Conservation (phyloP, 2,888 invertebrate genomes). For the Drosophila pseudotalamancana region DNA sequence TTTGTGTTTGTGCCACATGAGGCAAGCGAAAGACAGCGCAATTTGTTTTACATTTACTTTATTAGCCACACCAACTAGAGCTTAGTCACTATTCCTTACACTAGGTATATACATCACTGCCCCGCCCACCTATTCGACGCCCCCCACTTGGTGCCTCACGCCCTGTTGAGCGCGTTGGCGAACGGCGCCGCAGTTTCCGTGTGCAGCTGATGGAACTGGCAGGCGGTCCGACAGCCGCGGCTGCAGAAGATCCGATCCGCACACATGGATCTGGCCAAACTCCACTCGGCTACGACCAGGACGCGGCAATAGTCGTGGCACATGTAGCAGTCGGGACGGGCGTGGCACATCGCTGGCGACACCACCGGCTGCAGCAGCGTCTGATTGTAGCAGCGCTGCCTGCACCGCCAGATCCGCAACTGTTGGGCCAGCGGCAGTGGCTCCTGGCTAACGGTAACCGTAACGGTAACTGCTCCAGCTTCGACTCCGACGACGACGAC, state of each 20-base stretch:
- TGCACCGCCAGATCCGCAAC: slow-evolving; percentile 49
- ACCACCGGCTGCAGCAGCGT: slow-evolving; percentile 17
- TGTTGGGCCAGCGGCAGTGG: slow-evolving; percentile 23
- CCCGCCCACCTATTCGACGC: background rate
- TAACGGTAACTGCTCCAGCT: background rate
- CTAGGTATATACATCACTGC: slow-evolving; percentile 12
- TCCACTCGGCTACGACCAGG: slow-evolving; percentile 52
- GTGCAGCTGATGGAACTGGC: slow-evolving; percentile 48
- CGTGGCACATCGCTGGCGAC: slow-evolving; percentile 44
- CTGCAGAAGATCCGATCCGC: slow-evolving; percentile 65
- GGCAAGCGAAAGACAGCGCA: background rate
- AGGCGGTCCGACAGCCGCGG: slow-evolving; percentile 70
- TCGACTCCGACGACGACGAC: slow-evolving; percentile 49
- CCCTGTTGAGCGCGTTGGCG: slow-evolving; percentile 18
- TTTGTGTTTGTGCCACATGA: slow-evolving; percentile 21
- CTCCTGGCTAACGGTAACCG: background rate
- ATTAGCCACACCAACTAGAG: slow-evolving; percentile 11
- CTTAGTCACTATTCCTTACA: slow-evolving; percentile 3
- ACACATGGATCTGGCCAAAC: slow-evolving; percentile 66
- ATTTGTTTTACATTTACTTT: slow-evolving; percentile 1
- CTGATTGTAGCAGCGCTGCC: slow-evolving; percentile 57
- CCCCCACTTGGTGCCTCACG: background rate
- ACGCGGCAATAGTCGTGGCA: slow-evolving; percentile 74
- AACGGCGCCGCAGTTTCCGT: slow-evolving; percentile 4
- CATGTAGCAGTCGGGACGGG: slow-evolving; percentile 69